Evolutionary conservation across 2,113 vertebrate species (phyloP).

Genomic region (Plotosus lineatus): DNA sequence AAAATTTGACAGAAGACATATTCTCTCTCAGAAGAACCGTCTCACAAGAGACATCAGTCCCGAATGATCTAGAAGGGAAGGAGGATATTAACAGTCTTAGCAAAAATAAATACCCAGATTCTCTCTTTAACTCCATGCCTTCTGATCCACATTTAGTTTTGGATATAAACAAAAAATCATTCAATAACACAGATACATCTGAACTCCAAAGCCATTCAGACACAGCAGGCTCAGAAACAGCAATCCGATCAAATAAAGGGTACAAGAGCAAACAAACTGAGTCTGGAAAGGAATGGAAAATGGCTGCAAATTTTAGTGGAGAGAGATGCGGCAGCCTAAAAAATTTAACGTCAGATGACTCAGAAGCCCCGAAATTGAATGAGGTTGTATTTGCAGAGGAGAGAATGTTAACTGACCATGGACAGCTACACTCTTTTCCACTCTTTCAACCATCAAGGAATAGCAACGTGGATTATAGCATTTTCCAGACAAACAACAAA

Average conservation of each 20-base stretch:
- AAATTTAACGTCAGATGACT: neutral
- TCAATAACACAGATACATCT: neutral
- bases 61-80: neutral
- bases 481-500: neutral
- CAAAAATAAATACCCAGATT: conserved; percentile 2
- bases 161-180: neutral
- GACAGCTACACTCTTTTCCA: neutral
- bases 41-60: neutral
- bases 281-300: conserved; percentile 53
- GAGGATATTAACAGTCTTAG: neutral
- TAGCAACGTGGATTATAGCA: neutral
- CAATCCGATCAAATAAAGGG: conserved; percentile 3
- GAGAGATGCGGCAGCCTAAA: neutral
- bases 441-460: neutral
- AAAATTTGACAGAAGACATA: neutral
- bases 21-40: neutral
- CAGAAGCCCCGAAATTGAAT: neutral
- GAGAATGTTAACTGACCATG: neutral
- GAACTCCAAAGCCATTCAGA: neutral
- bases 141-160: neutral
- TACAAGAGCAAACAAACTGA: conserved; percentile 21
- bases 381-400: neutral
- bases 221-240: neutral
- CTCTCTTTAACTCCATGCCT: neutral
- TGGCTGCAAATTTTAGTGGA: conserved; percentile 59